Conservation (phyloP, 2,113 vertebrate species). For the Piliocolobus tephrosceles region DNA sequence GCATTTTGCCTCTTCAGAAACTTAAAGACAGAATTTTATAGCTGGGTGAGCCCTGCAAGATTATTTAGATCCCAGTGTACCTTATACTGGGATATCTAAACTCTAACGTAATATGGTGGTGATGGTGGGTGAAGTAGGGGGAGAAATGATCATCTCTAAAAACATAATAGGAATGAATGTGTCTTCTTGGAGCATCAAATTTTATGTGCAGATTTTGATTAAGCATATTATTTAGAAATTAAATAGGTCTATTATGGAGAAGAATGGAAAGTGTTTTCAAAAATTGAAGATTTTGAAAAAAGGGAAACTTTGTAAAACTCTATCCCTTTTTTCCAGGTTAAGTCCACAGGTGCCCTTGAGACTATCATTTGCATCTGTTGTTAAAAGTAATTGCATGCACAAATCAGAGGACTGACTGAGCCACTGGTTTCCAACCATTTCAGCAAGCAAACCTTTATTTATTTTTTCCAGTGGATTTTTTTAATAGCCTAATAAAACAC, state of each 20-base stretch:
- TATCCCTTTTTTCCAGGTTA: neutral
- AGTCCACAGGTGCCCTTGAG: neutral
- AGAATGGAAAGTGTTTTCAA: neutral
- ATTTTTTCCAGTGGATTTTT: slow-evolving; percentile 41
- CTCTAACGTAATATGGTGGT: accelerated
- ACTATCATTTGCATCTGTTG: neutral
- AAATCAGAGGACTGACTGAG: neutral
- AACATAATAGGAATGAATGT: neutral
- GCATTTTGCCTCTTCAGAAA: neutral
- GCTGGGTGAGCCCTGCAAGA: neutral
- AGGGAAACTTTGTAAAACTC: neutral
- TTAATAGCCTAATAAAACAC: slow-evolving; percentile 62
- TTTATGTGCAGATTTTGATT: neutral
- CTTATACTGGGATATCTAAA: neutral
- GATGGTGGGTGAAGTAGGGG: neutral
- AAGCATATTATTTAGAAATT: slow-evolving; percentile 15
- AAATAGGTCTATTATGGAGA: neutral
- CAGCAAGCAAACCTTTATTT: slow-evolving; percentile 47
- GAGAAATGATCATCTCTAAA: neutral
- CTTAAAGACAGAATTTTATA: neutral
- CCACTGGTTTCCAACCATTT: slow-evolving; percentile 40
- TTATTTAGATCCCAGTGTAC: neutral
- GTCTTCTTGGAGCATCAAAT: neutral
- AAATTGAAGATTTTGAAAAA: neutral
- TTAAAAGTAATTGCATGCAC: neutral